phyloP scores from a whole-genome alignment of 2,797 vertebrate species.

The Poliocrania exsul region DNA sequence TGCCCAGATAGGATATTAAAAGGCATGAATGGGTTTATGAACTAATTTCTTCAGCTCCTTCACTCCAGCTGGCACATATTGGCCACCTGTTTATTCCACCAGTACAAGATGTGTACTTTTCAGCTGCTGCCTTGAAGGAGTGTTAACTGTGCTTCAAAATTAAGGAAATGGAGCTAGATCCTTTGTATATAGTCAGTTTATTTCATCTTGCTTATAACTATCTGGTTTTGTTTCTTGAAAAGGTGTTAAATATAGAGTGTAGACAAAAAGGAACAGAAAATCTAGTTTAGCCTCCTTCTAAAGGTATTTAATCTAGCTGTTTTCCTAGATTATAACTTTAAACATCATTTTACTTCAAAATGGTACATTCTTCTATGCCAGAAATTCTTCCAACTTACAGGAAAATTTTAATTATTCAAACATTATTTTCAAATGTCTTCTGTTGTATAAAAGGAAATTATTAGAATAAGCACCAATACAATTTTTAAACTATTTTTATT shows the following conservation, averaged over 20 bases:
- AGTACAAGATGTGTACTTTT: not conserved
- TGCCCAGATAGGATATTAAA: not conserved
- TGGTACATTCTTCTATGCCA: not conserved
- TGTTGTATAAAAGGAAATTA: not conserved
- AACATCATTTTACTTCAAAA: not conserved
- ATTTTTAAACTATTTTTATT: not conserved
- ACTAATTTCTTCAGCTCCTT: not conserved
- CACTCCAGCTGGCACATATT: not conserved
- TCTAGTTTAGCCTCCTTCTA: not conserved
- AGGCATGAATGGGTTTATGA: not conserved
- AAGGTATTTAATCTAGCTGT: not conserved
- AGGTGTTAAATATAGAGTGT: not conserved
- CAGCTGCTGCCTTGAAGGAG: not conserved
- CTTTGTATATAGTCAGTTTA: not conserved
- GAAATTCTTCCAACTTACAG: not conserved
- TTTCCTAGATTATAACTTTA: not conserved
- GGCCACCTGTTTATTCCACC: not conserved
- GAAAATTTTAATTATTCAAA: not conserved
- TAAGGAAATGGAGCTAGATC: not conserved
- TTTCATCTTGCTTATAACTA: not conserved
- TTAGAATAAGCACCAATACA: not conserved
- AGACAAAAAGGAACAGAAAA: not conserved
- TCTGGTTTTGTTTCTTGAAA: not conserved
- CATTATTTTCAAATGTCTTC: not conserved
- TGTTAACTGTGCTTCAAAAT: not conserved